A percentile compares a stretch with the other conserved stretches of the same genome.
Conservation (phyloP, 2,888 invertebrate species). For the Zygothrica quintamaculata region DNA sequence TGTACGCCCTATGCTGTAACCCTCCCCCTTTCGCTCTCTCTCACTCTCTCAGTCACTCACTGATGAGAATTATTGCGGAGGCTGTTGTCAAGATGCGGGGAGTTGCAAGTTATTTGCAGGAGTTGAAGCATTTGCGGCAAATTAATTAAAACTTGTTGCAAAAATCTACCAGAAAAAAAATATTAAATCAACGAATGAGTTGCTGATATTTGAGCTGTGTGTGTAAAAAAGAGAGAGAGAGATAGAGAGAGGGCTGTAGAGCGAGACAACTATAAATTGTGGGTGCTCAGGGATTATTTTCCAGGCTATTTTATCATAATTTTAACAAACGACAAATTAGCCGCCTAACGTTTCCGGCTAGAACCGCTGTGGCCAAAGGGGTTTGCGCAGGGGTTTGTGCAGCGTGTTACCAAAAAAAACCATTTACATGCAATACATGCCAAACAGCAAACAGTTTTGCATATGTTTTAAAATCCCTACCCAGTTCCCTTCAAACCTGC, state of each 20-base stretch:
- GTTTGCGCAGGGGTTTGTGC: constrained; percentile 6
- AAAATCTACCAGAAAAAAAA: no score
- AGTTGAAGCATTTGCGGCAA: constrained; percentile 62
- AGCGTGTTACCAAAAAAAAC: no score
- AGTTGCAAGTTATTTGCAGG: constrained; percentile 4
- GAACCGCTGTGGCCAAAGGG: background rate
- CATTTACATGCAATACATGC: constrained; percentile 71
- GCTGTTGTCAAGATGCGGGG: constrained; percentile 15
- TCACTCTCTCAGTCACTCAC: constrained; percentile 3
- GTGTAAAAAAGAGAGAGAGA: constrained; percentile 4
- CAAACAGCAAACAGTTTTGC: constrained; percentile 69
- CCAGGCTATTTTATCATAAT: constrained; percentile 71
- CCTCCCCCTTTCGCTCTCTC: constrained; percentile 4
- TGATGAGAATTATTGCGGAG: constrained; percentile 52
- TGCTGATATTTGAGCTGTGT: constrained; percentile 41
- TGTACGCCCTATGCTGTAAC: constrained; percentile 36
- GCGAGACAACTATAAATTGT: background rate
- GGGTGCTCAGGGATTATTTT: constrained; percentile 3
- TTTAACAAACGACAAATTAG: constrained; percentile 73
- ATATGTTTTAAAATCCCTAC: constrained; percentile 66
- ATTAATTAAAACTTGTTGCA: constrained; percentile 79
- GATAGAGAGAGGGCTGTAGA: background rate
- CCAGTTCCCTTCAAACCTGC: background rate
- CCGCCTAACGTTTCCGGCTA: constrained; percentile 54
- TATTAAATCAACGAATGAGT: constrained; percentile 44